Evolutionary conservation across 2,797 vertebrate species (phyloP), one percentile per base, ranked within the genome.

Genomic region (Harpagifer antarcticus): DNA sequence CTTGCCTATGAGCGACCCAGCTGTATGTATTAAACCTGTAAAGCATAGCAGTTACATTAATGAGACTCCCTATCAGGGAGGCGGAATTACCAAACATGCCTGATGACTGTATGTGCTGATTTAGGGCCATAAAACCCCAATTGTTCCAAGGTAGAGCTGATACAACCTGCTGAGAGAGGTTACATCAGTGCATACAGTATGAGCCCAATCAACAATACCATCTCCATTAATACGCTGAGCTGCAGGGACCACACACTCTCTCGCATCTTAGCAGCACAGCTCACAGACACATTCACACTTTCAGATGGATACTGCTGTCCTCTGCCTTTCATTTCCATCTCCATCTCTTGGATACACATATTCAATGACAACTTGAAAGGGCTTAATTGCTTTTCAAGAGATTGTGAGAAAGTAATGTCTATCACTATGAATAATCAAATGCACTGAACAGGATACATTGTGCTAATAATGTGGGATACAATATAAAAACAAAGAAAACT

Each of bases 351-450:
- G 57, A 75, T 83, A 88, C 53, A 90, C 90, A 84, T 84, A 78
- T 86, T 86, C 45, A 85, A 91, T 68, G 85, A 59, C 59, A 83
- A 83, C 76, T 90, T 87, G 88, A 91, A 90, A 88, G 72, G 69
- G 74, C 66, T 78, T 86, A 84, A 93, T 89, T 77, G 72, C 82
- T 86, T 88, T 37, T 78, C 72, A 78, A 87, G 84, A 87, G 81
- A 85, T 81, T 56, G 72, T 80, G 76, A 45, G 76, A 65, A 84
- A 88, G 86, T 56, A 74, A 58, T 23, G 72, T 75, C 63, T 67
- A 92, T 53, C 62, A 7, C 55, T 66, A 72, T 82, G 68, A 90
- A 86, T 84, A 81, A 90, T 89, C 69, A 62, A 87, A 56, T 69
- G 40, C 47, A 48, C 27, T 40, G 52, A 49, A 85, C 49, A 71